These are phyloP conservation scores for Tetraneura akinire DNA, from an alignment of 1,140 invertebrate genomes.

Conservation along the genomic window DNA sequence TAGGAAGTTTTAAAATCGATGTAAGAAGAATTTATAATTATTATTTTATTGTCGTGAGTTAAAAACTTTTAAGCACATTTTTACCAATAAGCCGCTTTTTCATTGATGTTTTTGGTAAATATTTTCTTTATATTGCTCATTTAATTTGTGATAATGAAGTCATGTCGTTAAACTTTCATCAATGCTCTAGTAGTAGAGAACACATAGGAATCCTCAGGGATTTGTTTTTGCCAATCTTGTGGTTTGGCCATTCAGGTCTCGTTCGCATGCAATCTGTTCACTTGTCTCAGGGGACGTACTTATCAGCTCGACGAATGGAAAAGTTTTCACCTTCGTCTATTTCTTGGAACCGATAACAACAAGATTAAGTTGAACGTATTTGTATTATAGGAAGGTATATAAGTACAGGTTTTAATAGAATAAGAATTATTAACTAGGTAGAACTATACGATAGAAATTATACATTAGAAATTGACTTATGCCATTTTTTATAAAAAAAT, in stretches of 20 bases:
- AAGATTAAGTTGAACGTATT: neutral
- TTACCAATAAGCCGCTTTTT: too few species aligned
- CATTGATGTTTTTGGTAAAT: neutral
- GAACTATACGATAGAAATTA: too few species aligned
- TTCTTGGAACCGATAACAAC: conserved; percentile 2
- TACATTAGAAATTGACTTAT: too few species aligned
- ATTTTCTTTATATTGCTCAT: conserved; percentile 2
- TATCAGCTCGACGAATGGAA: conserved; percentile 18
- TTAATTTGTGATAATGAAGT: conserved; percentile 10
- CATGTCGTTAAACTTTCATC: conserved; percentile 24
- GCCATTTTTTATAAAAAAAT: too few species aligned
- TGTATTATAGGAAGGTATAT: too few species aligned
- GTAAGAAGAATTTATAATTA: too few species aligned
- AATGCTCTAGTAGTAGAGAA: neutral
- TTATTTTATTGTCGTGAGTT: too few species aligned
- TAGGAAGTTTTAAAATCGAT: too few species aligned
- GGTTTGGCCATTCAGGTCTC: conserved; percentile 40
- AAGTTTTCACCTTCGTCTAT: conserved; percentile 13
- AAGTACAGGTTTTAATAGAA: too few species aligned
- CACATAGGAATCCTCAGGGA: neutral
- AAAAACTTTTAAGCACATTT: too few species aligned
- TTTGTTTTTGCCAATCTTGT: neutral
- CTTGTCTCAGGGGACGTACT: conserved; percentile 2
- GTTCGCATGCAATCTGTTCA: conserved; percentile 34
- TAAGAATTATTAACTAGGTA: too few species aligned